Base-by-base conservation (phyloP, 2,888 invertebrate genomes). In the Papilio demoleus region DNA sequence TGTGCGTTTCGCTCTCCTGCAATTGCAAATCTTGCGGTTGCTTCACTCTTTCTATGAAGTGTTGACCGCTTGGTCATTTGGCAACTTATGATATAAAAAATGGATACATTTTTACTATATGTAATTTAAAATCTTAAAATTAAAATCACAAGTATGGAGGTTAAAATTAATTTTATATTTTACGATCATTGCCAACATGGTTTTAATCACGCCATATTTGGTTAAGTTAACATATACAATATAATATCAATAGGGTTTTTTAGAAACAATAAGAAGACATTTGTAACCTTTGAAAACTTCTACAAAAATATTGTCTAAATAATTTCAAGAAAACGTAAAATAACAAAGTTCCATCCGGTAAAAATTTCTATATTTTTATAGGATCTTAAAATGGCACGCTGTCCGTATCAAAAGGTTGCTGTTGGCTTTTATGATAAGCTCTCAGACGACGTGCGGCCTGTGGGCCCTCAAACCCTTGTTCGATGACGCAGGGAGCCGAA, bases 401-500 rank as follows among this genome's bases (percentile, higher is more conserved):
- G 70, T 72, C 2, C 79, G 85, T 17, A 90, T 90, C 68, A 90
- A 90, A 70, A 79, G 81, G 8, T 75, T 89, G 14, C 76, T 90
- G 53, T 63, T 90, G 34, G 83, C 81, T 1, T 92, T 90, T 68
- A 84, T 91, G 86, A 73, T 91, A 61, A 84, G 86, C 70, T 82
- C 91, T 0, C 89, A 90, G 75, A 72, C 82, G 4, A 88, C 87
- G 0, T 90, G 90, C 68, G 82, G 83, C 0, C 71, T 88, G 72
- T 92, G 90, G 88, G 89, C 87, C 0, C 65, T 91, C 66, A 88
- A 87, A 53, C 90, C 92, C 0, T 61, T 92, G 65, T 88, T 92
- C 50, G 90, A 91, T 63, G 87, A 90, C 60, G 83, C 77, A 2
- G 85, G 83, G n/a, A 80, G 76, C 67, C 79, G 87, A n/a, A 86